phyloP scores from a whole-genome alignment of 1,140 invertebrate genomes.

The Acromyrmex echinatior region DNA sequence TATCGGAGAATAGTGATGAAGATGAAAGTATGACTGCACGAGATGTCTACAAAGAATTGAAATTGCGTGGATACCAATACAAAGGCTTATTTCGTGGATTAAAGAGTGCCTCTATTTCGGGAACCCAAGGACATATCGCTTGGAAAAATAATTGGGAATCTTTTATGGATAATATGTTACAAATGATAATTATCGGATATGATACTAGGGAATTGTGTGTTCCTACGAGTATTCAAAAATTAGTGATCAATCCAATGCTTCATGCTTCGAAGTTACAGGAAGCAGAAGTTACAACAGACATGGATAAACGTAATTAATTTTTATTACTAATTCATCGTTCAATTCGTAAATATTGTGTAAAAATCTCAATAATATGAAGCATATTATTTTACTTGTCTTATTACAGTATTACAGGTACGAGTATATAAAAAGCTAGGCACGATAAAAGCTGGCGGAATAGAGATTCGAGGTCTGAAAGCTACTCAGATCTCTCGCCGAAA shows the following conservation, averaged over 20 bases:
- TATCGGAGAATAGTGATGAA: too few relatives aligned
- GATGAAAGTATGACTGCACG: conserved; percentile 85
- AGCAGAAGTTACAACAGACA: conserved; percentile 76
- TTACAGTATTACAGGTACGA: too few relatives aligned
- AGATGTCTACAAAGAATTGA: conserved; percentile 97
- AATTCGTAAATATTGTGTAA: too few relatives aligned
- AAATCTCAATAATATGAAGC: too few relatives aligned
- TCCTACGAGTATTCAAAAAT: conserved; percentile 93
- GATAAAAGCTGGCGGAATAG: too few relatives aligned
- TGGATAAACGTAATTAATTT: conserved; percentile 68
- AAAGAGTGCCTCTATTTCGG: conserved; percentile 86
- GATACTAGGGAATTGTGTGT: conserved; percentile 92
- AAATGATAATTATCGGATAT: conserved; percentile 92
- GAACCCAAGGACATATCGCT: conserved; percentile 85
- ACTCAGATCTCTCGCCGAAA: too few relatives aligned
- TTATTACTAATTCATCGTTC: too few relatives aligned
- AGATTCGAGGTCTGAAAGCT: too few relatives aligned
- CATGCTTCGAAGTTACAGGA: conserved; percentile 87
- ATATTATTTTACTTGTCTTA: too few relatives aligned
- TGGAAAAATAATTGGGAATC: conserved; percentile 96
- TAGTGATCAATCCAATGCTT: conserved; percentile 92
- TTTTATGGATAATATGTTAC: conserved; percentile 97
- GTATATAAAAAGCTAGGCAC: too few relatives aligned
- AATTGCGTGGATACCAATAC: conserved; percentile 97
- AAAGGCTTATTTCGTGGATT: conserved; percentile 91